phyloP scores from a whole-genome alignment of 2,888 invertebrate genomes.

The Tridacna gigas region DNA sequence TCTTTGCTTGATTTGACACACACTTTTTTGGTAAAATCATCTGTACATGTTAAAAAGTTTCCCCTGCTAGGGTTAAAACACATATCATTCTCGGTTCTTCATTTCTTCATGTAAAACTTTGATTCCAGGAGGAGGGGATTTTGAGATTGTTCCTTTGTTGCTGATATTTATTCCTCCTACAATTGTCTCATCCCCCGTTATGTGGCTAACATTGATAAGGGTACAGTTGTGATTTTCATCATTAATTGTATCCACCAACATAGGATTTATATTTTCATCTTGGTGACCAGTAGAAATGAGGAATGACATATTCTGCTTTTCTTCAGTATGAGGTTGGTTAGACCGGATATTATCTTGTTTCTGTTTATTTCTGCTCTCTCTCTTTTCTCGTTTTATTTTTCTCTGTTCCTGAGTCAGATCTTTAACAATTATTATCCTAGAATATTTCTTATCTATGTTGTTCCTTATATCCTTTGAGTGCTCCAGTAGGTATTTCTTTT shows the following conservation, averaged over 20 bases:
- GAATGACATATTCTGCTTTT: background rate
- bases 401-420: constrained; percentile 11
- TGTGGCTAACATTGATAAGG: too few relatives aligned
- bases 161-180: too few relatives aligned
- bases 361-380: background rate
- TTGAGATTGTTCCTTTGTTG: too few relatives aligned
- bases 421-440: background rate
- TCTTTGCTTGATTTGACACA: background rate
- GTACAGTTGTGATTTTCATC: background rate
- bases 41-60: background rate
- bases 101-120: too few relatives aligned
- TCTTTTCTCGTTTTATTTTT: background rate
- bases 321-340: background rate
- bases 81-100: background rate
- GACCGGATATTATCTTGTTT: background rate
- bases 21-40: background rate
- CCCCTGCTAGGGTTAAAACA: background rate
- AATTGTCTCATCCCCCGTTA: too few relatives aligned
- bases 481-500: constrained; percentile 10
- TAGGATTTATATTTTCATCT: background rate
- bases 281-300: background rate
- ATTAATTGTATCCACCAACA: background rate
- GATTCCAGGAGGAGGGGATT: too few relatives aligned
- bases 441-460: background rate
- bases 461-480: background rate